Evolutionary conservation across 2,113 vertebrate genomes (phyloP).

Genomic region (Origma solitaria): DNA sequence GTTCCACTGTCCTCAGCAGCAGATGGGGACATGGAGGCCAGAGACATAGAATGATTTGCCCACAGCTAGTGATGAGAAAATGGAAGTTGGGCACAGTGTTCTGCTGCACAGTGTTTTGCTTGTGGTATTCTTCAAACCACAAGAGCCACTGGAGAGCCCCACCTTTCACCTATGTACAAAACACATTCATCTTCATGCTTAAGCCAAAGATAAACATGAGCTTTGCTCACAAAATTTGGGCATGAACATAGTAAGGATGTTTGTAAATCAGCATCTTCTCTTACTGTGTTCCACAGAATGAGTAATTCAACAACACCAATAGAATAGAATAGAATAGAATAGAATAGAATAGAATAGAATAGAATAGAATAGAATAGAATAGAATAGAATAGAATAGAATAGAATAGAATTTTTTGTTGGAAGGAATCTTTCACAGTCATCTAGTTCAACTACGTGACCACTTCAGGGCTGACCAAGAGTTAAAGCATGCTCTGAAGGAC

Average conservation of each 20-base stretch:
- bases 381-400: too few relatives aligned
- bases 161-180: not conserved
- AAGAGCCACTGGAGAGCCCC: not conserved
- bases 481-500: not conserved
- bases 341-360: not conserved
- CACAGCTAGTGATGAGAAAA: not conserved
- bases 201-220: not conserved
- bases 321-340: not conserved
- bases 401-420: not conserved
- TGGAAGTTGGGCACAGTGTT: not conserved
- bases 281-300: not conserved
- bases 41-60: not conserved
- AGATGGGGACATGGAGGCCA: not conserved
- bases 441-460: not conserved
- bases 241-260: not conserved
- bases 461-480: not conserved
- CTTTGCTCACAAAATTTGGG: not conserved
- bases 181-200: not conserved
- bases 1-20: not conserved
- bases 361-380: too few relatives aligned
- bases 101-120: not conserved
- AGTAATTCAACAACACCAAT: not conserved
- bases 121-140: not conserved
- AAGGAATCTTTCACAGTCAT: not conserved
- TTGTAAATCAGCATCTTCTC: not conserved